Percentiles rank a stretch among this genome's conserved stretches.
These are phyloP conservation scores for Neopelma chrysocephalum DNA, from an alignment of 2,797 vertebrate genomes.

Conservation along the genomic window DNA sequence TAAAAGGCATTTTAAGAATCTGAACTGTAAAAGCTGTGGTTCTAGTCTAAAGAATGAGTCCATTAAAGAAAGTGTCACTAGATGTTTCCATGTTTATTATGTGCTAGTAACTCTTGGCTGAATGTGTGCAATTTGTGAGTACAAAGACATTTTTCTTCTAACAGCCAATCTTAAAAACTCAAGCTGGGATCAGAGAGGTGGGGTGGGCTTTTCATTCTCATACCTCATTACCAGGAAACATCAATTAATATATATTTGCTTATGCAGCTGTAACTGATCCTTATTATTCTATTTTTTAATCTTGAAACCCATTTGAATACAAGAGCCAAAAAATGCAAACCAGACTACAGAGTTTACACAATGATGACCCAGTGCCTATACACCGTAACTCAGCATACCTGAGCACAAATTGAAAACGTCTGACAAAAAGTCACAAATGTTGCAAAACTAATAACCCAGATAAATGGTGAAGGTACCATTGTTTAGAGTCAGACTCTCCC, in stretches of 20 bases:
- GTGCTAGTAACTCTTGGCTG: conserved; percentile 34
- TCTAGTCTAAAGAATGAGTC: conserved; percentile 38
- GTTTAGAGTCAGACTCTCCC: neutral
- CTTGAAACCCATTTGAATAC: neutral
- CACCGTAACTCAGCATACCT: rapidly evolving
- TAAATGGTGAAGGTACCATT: neutral
- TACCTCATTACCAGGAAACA: conserved; percentile 33
- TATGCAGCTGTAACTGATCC: neutral
- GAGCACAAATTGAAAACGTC: conserved; percentile 7
- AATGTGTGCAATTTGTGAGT: conserved; percentile 15
- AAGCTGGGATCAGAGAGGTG: conserved; percentile 39
- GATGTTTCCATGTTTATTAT: conserved; percentile 61
- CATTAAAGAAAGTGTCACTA: conserved; percentile 52
- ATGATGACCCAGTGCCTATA: neutral
- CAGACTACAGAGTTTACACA: neutral
- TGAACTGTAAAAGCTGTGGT: conserved; percentile 21
- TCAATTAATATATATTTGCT: conserved; percentile 37
- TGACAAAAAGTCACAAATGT: neutral
- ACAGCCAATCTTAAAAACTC: conserved; percentile 30
- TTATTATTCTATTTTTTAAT: conserved; percentile 1
- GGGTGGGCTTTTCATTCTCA: conserved; percentile 23
- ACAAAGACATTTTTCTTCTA: conserved; percentile 58
- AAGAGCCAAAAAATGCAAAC: neutral
- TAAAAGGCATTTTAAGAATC: conserved; percentile 38
- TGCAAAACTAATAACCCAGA: conserved; percentile 38